Conservation (phyloP, 2,113 vertebrate genomes). For the Loxodonta africana region DNA sequence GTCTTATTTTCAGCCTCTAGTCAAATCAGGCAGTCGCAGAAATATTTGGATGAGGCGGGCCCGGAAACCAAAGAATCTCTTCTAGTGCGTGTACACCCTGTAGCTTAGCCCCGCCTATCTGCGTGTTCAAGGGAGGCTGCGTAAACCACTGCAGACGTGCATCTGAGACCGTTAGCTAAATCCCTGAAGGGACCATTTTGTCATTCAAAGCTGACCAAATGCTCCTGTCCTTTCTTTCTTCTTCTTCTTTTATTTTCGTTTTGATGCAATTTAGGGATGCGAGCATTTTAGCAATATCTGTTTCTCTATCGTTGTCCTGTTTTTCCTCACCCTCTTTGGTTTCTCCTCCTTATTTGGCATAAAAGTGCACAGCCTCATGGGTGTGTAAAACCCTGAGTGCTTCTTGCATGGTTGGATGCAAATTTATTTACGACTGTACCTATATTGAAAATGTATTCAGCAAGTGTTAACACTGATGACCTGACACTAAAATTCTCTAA, state of each 20-base stretch:
- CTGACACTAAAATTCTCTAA: background rate
- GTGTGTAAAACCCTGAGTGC: background rate
- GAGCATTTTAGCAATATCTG: background rate
- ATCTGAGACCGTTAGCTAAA: background rate
- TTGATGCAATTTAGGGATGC: background rate
- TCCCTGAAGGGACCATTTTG: background rate
- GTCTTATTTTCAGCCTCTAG: background rate
- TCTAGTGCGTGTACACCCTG: background rate
- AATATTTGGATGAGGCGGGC: conserved; percentile 74
- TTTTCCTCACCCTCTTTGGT: background rate
- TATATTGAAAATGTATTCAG: conserved; percentile 6
- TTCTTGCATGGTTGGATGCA: background rate
- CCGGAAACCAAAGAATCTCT: conserved; percentile 78
- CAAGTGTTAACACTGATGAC: background rate
- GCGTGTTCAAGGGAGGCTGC: background rate
- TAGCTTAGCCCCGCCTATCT: conserved; percentile 27
- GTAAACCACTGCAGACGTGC: conserved; percentile 65
- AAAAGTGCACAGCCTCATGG: background rate
- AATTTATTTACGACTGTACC: background rate
- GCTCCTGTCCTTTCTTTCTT: background rate
- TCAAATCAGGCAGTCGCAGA: background rate
- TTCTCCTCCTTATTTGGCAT: background rate
- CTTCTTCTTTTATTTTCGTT: background rate
- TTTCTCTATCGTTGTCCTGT: background rate
- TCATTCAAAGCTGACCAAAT: background rate